Evolutionary conservation across 2,888 invertebrate genomes (phyloP), one percentile per base, ranked within the genome.

Genomic region (Morpho helenor): DNA sequence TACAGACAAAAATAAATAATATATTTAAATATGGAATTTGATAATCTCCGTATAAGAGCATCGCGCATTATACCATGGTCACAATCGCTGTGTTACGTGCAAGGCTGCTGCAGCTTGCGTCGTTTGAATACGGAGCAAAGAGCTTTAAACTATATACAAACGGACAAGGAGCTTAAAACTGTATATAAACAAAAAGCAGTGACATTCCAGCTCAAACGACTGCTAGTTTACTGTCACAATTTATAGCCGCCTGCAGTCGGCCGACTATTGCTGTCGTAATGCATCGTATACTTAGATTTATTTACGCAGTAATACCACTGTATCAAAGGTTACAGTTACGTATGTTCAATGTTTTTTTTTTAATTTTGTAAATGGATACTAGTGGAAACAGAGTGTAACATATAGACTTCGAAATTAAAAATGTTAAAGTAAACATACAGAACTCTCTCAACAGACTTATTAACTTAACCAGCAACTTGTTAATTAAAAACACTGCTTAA

Each of bases 261-360:
- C 39, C 53, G 53, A 39, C 40, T 46, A 46, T 52, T 46, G 53
- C 46, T 40, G 40, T 40, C 31, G 52, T 53, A 41, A 53, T 39
- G 45, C 46, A 47, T 53, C 46, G 46, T 53, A 46, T 53, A 53
- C 53, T 53, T 40, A 41, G 46, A 40, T 47, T 53, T 53, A 53
- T 53, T 53, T 40, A 47, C 53, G 40, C 53, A 40, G 9, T 9
- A 43, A 52, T 46, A 52, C 52, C 31, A 45, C 45, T 52, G 45
- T 45, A 39, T 8, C 45, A 45, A 45, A 52, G 39, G 39, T 45
- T 52, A 52, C 45, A 39, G 39, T 45, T 39, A 46, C n/a, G 52
- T 16, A 23, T 31, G 52, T 52, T 16, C 8, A 52, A 39, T 52
- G 23, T 23, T 9, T 39, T 31, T 52, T 52, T 46, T 52, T 52